Conservation (phyloP, 2,888 invertebrate genomes). For the Coenonympha glycerion region DNA sequence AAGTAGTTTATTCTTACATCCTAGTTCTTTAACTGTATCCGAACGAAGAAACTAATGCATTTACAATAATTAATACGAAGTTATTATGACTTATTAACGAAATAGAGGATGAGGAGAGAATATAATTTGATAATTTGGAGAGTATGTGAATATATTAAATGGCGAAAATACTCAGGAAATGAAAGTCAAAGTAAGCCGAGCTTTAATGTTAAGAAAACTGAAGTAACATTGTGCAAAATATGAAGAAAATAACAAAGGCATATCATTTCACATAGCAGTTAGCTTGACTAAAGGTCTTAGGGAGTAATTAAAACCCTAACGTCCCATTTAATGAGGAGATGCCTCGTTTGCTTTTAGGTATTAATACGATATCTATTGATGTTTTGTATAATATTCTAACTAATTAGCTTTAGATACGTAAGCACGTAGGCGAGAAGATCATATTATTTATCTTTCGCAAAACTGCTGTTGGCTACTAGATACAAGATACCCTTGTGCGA, state of each 20-base stretch:
- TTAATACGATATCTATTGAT: not conserved
- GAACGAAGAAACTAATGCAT: too few relatives aligned
- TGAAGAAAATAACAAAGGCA: conserved; percentile 20
- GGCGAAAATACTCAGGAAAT: not conserved
- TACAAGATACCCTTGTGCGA: too few relatives aligned
- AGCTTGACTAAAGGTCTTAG: conserved; percentile 18
- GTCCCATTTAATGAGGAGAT: conserved; percentile 7
- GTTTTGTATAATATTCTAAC: not conserved
- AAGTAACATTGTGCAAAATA: conserved; percentile 18
- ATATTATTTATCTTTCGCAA: too few relatives aligned
- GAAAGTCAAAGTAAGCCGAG: conserved; percentile 3
- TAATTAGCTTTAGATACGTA: not conserved
- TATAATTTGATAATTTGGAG: too few relatives aligned
- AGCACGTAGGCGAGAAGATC: not conserved
- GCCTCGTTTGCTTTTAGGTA: not conserved
- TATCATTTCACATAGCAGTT: conserved; percentile 18
- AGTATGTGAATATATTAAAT: not conserved
- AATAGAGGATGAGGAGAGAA: too few relatives aligned
- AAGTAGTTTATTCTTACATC: too few relatives aligned
- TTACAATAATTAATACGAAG: too few relatives aligned
- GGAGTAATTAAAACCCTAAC: conserved; percentile 20
- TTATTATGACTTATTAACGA: too few relatives aligned
- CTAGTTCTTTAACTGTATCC: too few relatives aligned
- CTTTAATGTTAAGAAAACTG: conserved; percentile 18
- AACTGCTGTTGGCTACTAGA: too few relatives aligned